Conservation (phyloP, 1,140 invertebrate genomes). For the Trichonephila clavata region DNA sequence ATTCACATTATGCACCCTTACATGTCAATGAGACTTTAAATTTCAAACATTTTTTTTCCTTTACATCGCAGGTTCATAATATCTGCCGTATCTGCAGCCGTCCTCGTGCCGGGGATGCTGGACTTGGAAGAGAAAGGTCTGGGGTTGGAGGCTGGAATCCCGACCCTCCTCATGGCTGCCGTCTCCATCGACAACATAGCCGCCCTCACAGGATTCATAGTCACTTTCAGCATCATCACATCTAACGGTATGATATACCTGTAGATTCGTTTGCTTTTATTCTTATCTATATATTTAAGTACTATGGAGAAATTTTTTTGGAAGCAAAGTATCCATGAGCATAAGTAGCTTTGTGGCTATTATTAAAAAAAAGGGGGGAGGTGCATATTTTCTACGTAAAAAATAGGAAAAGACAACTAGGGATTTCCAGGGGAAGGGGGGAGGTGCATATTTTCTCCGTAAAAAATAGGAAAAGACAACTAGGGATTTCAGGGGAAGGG, state of each 20-base stretch:
- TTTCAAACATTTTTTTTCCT: not conserved
- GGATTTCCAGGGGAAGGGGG: no score
- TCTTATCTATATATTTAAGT: not conserved
- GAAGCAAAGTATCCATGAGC: no score
- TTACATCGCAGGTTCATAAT: slow-evolving; percentile 85
- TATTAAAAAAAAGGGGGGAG: no score
- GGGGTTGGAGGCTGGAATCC: slow-evolving; percentile 95
- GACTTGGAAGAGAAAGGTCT: slow-evolving; percentile 90
- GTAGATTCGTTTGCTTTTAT: not conserved
- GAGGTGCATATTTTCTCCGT: no score
- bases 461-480: no score
- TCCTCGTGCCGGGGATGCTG: slow-evolving; percentile 95
- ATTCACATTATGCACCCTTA: no score
- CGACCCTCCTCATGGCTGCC: slow-evolving; percentile 95
- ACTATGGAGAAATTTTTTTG: no score
- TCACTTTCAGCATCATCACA: slow-evolving; percentile 92
- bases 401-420: no score
- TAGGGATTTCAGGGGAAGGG: no score
- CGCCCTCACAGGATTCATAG: slow-evolving; percentile 93
- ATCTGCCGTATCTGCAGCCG: slow-evolving; percentile 95
- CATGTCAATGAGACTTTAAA: no score
- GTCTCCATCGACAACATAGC: slow-evolving; percentile 92
- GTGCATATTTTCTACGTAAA: no score
- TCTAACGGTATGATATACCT: slow-evolving; percentile 83
- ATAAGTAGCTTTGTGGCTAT: no score